Evolutionary conservation across 2,888 invertebrate genomes (phyloP).

Genomic region (Machimus rusticus): DNA sequence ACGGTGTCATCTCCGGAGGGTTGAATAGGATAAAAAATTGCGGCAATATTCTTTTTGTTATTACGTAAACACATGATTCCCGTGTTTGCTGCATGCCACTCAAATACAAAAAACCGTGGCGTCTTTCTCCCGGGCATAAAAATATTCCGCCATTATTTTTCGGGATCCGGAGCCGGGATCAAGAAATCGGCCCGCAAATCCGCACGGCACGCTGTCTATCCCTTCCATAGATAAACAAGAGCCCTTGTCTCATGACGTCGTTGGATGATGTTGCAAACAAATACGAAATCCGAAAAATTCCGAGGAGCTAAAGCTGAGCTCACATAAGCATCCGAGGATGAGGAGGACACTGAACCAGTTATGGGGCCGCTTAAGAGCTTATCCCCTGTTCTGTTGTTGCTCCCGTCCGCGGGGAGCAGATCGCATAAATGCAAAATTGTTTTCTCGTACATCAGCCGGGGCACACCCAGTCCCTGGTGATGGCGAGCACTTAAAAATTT

Average conservation of each 20-base stretch:
- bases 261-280: background rate
- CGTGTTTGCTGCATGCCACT: background rate
- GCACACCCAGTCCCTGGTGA: background rate
- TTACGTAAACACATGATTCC: background rate
- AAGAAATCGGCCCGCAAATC: background rate
- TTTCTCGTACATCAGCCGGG: background rate
- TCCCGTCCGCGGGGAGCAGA: background rate
- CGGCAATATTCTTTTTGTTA: background rate
- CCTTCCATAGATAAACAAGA: background rate
- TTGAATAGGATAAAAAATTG: background rate
- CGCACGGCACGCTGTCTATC: background rate
- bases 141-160: background rate
- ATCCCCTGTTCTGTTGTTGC: background rate
- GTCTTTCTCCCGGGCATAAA: background rate
- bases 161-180: background rate
- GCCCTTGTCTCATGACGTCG: background rate
- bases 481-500: constrained; percentile 8
- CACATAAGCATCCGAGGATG: background rate
- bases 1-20: background rate
- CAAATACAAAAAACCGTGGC: background rate
- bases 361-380: constrained; percentile 3
- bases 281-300: background rate
- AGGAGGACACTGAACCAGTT: background rate
- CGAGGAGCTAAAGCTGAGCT: background rate
- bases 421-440: background rate